Evolutionary conservation across 2,113 vertebrate species (phyloP).

Genomic region (Lasiurus borealis): DNA sequence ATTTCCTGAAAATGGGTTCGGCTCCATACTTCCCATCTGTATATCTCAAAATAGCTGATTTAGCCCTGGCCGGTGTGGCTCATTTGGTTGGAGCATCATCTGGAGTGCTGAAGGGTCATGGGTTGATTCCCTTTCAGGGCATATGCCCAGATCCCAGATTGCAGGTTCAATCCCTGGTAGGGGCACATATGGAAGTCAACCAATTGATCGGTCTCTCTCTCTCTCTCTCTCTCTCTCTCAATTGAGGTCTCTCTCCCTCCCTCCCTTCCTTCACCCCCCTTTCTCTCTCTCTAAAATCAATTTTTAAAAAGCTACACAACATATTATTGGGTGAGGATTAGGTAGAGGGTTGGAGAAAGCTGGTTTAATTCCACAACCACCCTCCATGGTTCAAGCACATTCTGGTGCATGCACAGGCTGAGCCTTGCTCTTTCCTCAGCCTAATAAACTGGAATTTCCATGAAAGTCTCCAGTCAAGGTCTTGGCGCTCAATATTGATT

Average conservation of each 20-base stretch:
- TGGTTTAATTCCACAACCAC: neutral
- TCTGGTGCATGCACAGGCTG: neutral
- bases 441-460: neutral
- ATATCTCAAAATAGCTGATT: neutral
- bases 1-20: neutral
- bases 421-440: neutral
- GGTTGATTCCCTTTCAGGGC: neutral
- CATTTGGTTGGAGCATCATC: neutral
- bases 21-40: neutral
- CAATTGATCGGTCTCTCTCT: too few species aligned
- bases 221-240: too few species aligned
- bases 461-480: neutral
- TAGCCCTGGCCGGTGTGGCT: neutral
- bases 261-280: too few species aligned
- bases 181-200: neutral
- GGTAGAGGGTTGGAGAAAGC: too few species aligned
- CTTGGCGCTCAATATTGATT: neutral
- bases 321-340: neutral
- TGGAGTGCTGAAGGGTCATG: neutral
- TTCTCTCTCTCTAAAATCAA: neutral
- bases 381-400: neutral
- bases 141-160: neutral
- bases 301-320: too few species aligned
- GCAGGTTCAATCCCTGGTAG: neutral
- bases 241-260: too few species aligned